phyloP scores from a whole-genome alignment of 2,113 vertebrate genomes.

The Dasyornis broadbenti region DNA sequence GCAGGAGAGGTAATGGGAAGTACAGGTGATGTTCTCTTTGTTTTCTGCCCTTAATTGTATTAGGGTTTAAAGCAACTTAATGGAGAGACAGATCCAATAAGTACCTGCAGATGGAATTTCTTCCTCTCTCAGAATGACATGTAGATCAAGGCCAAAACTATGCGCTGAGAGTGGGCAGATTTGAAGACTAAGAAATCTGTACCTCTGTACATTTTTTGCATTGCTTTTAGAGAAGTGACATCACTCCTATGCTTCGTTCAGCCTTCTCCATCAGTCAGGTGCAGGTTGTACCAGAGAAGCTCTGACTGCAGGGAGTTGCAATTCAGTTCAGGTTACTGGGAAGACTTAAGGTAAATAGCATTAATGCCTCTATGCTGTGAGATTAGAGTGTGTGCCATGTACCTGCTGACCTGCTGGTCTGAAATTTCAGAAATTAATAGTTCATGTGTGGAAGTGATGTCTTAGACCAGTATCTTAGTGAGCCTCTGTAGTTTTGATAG shows the following conservation, averaged over 20 bases:
- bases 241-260: background rate
- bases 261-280: background rate
- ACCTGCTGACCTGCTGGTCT: background rate
- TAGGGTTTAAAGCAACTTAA: background rate
- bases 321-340: background rate
- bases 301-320: background rate
- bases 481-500: background rate
- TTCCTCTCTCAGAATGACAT: background rate
- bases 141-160: background rate
- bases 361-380: background rate
- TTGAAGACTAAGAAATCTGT: background rate
- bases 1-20: background rate
- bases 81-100: background rate
- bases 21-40: background rate
- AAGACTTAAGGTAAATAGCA: background rate
- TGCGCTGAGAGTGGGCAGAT: background rate
- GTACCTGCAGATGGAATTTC: background rate
- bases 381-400: accelerated
- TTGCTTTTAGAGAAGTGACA: background rate
- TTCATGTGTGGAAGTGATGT: background rate
- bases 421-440: background rate
- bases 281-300: background rate
- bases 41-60: background rate
- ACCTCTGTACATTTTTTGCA: background rate
- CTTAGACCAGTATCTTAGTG: accelerated